Evolutionary conservation across 2,888 invertebrate species (phyloP), one percentile per base, ranked within the genome.

Genomic region (Yponomeuta evonymella): DNA sequence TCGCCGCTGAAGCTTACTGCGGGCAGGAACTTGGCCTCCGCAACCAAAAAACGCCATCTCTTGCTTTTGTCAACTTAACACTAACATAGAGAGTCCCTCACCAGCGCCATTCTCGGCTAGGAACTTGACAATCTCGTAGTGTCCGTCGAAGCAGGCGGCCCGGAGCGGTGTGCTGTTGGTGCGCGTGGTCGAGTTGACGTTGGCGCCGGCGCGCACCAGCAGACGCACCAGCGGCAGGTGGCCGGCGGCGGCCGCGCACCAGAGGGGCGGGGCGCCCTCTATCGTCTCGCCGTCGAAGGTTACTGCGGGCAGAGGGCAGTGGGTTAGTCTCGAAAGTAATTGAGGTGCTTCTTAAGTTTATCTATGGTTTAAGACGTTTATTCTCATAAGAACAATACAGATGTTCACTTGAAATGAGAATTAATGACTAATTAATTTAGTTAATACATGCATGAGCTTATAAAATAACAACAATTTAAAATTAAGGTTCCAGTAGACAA

Each of bases 191-290:
- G 97, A 97, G 93, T 99, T 99, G 71, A 99, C 97, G 81, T 96
- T 95, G 71, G 98, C 98, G 69, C 97, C 96, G 74, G 96, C 95
- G 76, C 94, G 94, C 66, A 98, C 95, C 76, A 99, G 92, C 81
- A 97, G 93, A 84, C 95, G 95, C 36, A 98, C 98, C 74, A 98
- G 95, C 70, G 95, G 94, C 77, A 97, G 86, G 90, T 98, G 97
- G 51, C 99, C 99, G 0, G 98, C 98, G 1, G 99, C 99, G 1
- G 98, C 97, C 29, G 99, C 99, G 88, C 98, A 98, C 99, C 99
- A 99, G 67, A 99, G 89, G 0, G 99, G 98, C 15, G 98, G 98
- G 1, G 98, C 98, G 76, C 97, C 98, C 86, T 98, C 98, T 84
- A 99, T 98, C 75, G 97, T 97, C 87, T 99, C 99, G 9, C 98